These are phyloP conservation scores for Amiota mariae DNA, from an alignment of 2,888 invertebrate species.

Conservation along the genomic window DNA sequence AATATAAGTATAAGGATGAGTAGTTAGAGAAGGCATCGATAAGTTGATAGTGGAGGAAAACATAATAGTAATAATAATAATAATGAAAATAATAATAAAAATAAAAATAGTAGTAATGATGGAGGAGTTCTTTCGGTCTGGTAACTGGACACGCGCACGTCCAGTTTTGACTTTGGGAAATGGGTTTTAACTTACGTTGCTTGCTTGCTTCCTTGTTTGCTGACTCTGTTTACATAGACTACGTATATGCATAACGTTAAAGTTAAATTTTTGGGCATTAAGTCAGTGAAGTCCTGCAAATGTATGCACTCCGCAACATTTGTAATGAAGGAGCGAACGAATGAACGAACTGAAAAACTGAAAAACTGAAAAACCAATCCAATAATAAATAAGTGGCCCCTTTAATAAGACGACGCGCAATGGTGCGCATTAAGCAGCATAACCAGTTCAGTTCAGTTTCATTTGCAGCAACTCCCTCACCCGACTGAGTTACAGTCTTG, in stretches of 20 bases:
- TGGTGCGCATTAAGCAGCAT: conserved; percentile 13
- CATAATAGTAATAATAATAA: no score
- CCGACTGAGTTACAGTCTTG: no score
- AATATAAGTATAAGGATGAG: neutral
- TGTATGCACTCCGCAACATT: conserved; percentile 14
- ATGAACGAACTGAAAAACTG: neutral
- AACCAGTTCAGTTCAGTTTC: neutral
- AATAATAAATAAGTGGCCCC: conserved; percentile 64
- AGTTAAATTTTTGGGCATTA: neutral
- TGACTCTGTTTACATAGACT: neutral
- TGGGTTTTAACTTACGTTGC: no score
- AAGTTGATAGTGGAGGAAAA: neutral
- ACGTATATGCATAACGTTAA: no score
- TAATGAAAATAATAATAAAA: no score
- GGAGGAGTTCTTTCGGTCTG: no score
- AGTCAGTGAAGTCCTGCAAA: neutral
- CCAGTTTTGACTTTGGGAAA: no score
- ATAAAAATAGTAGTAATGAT: no score
- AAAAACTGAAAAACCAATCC: conserved; percentile 42
- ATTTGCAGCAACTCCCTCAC: neutral
- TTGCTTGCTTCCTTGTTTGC: no score
- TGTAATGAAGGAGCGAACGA: neutral
- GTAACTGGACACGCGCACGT: no score
- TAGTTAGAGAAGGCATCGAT: neutral
- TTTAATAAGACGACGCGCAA: conserved; percentile 3